A percentile compares a stretch with the other conserved stretches of the same genome.
Conservation (phyloP, 2,113 vertebrate genomes). For the Apaloderma vittatum region DNA sequence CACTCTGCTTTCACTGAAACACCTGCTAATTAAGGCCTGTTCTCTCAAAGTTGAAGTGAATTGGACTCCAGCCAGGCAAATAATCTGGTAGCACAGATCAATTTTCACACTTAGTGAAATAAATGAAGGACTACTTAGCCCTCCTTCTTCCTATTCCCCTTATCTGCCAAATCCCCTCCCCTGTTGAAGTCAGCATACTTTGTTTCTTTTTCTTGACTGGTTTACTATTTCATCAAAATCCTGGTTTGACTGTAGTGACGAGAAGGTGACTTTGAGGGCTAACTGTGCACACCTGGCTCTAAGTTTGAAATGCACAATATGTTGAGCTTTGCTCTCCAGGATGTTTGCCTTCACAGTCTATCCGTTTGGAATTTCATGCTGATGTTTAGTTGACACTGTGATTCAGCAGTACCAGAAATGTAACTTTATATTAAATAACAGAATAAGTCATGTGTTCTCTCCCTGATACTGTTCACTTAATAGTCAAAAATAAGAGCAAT, state of each 20-base stretch:
- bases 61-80: slow-evolving; percentile 56
- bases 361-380: not conserved
- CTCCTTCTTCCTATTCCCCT: not conserved
- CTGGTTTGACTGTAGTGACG: not conserved
- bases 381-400: not conserved
- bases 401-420: not conserved
- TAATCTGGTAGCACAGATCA: slow-evolving; percentile 37
- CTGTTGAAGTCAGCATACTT: not conserved
- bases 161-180: not conserved
- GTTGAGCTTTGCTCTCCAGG: not conserved
- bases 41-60: slow-evolving; percentile 41
- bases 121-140: slow-evolving; percentile 28
- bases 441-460: not conserved
- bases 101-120: slow-evolving; percentile 29
- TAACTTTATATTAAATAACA: not conserved
- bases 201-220: not conserved
- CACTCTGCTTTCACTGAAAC: slow-evolving; percentile 35
- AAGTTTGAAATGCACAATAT: not conserved
- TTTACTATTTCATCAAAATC: slow-evolving; percentile 35
- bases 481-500: not conserved
- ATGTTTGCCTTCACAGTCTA: not conserved
- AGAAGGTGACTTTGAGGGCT: slow-evolving; percentile 19
- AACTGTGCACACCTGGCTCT: not conserved
- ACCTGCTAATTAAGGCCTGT: slow-evolving; percentile 53
- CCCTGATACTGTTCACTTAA: not conserved